Base-by-base conservation (phyloP, 2,888 invertebrate species). In the Dorcus parallelipipedus region DNA sequence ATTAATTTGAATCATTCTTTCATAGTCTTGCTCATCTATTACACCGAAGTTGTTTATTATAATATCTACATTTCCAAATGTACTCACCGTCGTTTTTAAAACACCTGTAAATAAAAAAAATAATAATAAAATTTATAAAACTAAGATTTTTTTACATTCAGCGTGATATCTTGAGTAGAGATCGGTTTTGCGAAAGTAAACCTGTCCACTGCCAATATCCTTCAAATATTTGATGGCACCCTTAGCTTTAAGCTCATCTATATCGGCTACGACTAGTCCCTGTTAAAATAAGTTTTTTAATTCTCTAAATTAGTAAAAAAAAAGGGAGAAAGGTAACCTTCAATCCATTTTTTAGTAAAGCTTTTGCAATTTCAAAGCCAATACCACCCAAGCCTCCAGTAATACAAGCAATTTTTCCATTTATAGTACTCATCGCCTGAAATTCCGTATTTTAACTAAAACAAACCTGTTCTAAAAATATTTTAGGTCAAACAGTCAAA, bases 341-440 rank as follows among this genome's bases (percentile, higher is more conserved):
- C 38, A 60, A 54, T 43, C 54, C 60, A 23, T 54, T 42, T 45
- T 39, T 50, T 17, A 60, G 45, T 38, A 60, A 53, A 40, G 51
- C 42, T 45, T 60, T 57, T 8, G 60, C 60, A 38, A 54, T 49
- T 17, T 43, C 43, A 33, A 40, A 47, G 14, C 51, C 57, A 40
- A 56, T 53, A 45, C 40, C 53, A 10, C 60, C 53, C n/a, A 57
- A 38, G 7, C 60, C 60, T n/a, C 60, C 60, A 39, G 56, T 56
- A 43, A 60, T 57, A 23, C 49, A 48, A 41, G 57, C 60, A 26
- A 60, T 52, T 45, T 47, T 52, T 10, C 55, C 55, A 17, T 20
- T 38, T 43, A 58, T 10, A 20, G 45, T 9, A 23, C 4, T 23
- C 45, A 45, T 45, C 23, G 17, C 8, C 3, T 45, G 2, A 45